phyloP scores from a whole-genome alignment of 1,140 invertebrate genomes.

The Cataglyphis hispanica region DNA sequence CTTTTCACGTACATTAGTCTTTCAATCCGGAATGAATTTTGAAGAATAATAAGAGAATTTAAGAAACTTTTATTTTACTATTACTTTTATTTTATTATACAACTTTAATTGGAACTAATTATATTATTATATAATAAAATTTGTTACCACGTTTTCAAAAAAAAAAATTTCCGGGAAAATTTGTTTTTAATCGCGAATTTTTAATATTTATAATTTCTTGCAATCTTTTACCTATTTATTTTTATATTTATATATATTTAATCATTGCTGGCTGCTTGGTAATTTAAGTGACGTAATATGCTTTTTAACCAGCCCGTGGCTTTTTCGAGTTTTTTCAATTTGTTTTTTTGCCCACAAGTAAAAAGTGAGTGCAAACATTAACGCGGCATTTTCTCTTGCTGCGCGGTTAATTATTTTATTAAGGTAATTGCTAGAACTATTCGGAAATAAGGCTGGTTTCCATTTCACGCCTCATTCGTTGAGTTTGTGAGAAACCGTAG shows the following conservation, averaged over 20 bases:
- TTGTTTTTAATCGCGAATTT: background rate
- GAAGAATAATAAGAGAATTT: background rate
- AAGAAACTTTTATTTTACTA: too few species aligned
- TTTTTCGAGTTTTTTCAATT: background rate
- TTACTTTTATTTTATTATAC: background rate
- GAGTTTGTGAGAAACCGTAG: background rate
- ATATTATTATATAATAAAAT: background rate
- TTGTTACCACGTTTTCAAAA: background rate
- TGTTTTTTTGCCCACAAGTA: constrained; percentile 13
- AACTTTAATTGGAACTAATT: background rate
- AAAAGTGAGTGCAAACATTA: constrained; percentile 13
- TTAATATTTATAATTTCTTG: background rate
- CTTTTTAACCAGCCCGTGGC: background rate
- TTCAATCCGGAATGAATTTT: constrained; percentile 1
- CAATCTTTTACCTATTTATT: background rate
- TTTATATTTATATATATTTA: background rate
- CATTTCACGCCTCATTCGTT: constrained; percentile 42
- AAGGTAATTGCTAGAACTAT: constrained; percentile 56
- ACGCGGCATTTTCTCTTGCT: constrained; percentile 30
- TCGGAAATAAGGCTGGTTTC: constrained; percentile 28
- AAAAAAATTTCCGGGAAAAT: background rate
- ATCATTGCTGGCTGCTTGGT: background rate
- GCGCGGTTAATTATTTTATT: constrained; percentile 66
- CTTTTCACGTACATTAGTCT: background rate
- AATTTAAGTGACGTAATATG: background rate